Evolutionary conservation across 2,113 vertebrate genomes (phyloP).

Genomic region (Agapornis roseicollis): DNA sequence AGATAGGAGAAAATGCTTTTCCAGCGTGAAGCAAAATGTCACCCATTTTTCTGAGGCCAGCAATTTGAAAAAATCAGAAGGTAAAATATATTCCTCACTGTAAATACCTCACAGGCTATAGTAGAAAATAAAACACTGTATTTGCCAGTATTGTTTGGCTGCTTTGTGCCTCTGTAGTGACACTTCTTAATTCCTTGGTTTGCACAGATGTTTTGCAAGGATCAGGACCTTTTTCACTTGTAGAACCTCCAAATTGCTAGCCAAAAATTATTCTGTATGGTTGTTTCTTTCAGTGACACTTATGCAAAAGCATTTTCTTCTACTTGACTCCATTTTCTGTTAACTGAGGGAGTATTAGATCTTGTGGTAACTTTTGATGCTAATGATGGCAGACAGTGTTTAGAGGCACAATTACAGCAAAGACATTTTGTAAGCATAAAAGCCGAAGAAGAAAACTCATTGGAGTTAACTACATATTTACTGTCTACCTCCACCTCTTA

Average conservation of each 20-base stretch:
- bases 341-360: conserved; percentile 19
- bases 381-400: conserved; percentile 61
- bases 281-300: background rate
- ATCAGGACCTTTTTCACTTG: background rate
- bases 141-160: background rate
- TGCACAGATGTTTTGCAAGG: background rate
- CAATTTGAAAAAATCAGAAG: conserved; percentile 43
- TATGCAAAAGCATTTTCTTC: background rate
- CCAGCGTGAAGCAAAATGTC: conserved; percentile 49
- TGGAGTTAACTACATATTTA: conserved; percentile 26
- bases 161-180: background rate
- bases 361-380: conserved; percentile 37
- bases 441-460: conserved; percentile 15
- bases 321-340: conserved; percentile 39
- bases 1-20: conserved; percentile 68
- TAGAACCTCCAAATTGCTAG: background rate
- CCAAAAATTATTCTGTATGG: background rate
- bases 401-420: conserved; percentile 58
- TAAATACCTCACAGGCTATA: conserved; percentile 37
- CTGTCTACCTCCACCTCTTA: background rate
- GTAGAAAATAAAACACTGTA: conserved; percentile 35
- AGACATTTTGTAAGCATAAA: background rate
- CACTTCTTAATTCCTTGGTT: background rate
- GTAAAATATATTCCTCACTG: conserved; percentile 56
- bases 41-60: conserved; percentile 61